Evolutionary conservation across 2,888 invertebrate genomes (phyloP).

Genomic region (Hyalella azteca): DNA sequence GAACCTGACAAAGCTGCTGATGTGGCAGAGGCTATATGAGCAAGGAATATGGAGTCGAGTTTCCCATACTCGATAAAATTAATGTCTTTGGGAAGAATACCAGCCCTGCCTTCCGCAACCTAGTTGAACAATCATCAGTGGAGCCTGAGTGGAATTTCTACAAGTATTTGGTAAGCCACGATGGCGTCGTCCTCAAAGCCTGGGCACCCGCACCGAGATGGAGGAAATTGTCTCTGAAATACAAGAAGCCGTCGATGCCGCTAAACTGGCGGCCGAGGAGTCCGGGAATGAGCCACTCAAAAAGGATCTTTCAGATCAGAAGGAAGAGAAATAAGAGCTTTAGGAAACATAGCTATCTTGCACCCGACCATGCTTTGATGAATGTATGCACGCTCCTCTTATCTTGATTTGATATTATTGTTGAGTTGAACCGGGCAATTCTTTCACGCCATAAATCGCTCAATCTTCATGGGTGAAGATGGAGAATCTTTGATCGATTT

Average conservation of each 20-base stretch:
- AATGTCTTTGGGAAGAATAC: constrained; percentile 63
- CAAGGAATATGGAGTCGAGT: constrained; percentile 63
- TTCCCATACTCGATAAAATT: constrained; percentile 66
- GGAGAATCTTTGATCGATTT: too few species aligned
- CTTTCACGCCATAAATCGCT: too few species aligned
- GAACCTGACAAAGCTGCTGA: constrained; percentile 64
- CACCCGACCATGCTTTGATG: too few species aligned
- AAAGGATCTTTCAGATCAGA: too few species aligned
- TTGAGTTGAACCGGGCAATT: too few species aligned
- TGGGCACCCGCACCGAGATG: constrained; percentile 64
- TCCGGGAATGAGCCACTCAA: neutral
- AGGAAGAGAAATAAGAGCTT: too few species aligned
- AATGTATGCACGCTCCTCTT: too few species aligned
- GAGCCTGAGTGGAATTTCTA: constrained; percentile 67
- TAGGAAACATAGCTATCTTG: too few species aligned
- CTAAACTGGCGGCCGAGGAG: constrained; percentile 46
- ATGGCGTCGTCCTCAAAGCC: constrained; percentile 64
- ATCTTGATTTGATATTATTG: too few species aligned
- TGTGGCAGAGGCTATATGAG: constrained; percentile 63
- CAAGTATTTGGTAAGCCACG: constrained; percentile 66
- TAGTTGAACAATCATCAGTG: constrained; percentile 60
- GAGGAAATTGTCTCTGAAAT: constrained; percentile 61
- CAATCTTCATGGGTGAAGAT: too few species aligned
- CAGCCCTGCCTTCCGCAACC: constrained; percentile 63
- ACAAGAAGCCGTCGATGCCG: constrained; percentile 59